These are phyloP conservation scores for Erebia palarica DNA, from an alignment of 2,888 invertebrate species.

Conservation along the genomic window DNA sequence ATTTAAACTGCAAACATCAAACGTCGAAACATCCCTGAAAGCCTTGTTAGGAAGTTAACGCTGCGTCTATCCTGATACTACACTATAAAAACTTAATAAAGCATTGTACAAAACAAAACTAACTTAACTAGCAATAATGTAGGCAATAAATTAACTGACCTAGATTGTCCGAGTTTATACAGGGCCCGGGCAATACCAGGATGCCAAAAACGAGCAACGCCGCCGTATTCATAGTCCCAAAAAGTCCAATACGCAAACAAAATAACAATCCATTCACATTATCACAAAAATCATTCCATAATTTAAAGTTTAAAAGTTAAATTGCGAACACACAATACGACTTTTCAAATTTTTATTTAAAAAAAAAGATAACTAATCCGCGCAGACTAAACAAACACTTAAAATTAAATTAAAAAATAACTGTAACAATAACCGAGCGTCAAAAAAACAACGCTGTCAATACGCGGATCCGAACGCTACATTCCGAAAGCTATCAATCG, in stretches of 20 bases:
- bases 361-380: slow-evolving; percentile 16
- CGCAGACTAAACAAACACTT: slow-evolving; percentile 20
- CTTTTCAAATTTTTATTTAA: not conserved
- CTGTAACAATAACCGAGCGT: not conserved
- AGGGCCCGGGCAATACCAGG: slow-evolving; percentile 64
- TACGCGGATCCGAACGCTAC: slow-evolving; percentile 22
- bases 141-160: slow-evolving; percentile 53
- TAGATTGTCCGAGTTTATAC: slow-evolving; percentile 74
- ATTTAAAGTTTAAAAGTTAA: not conserved
- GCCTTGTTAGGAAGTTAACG: no score
- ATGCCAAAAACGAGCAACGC: slow-evolving; percentile 55
- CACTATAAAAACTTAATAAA: no score
- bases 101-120: not conserved
- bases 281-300: not conserved
- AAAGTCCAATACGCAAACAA: slow-evolving; percentile 18
- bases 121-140: slow-evolving; percentile 31
- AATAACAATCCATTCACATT: slow-evolving; percentile 8
- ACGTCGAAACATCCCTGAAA: no score
- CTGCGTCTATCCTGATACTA: no score
- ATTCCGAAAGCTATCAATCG: slow-evolving; percentile 16
- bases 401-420: slow-evolving; percentile 23
- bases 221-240: slow-evolving; percentile 36
- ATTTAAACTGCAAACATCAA: no score
- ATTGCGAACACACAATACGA: slow-evolving; percentile 4
- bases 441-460: slow-evolving; percentile 14